A percentile compares a stretch with the other conserved stretches of the same genome.
Conservation (phyloP, 1,140 invertebrate genomes). For the Muscidifurax raptorellus region DNA sequence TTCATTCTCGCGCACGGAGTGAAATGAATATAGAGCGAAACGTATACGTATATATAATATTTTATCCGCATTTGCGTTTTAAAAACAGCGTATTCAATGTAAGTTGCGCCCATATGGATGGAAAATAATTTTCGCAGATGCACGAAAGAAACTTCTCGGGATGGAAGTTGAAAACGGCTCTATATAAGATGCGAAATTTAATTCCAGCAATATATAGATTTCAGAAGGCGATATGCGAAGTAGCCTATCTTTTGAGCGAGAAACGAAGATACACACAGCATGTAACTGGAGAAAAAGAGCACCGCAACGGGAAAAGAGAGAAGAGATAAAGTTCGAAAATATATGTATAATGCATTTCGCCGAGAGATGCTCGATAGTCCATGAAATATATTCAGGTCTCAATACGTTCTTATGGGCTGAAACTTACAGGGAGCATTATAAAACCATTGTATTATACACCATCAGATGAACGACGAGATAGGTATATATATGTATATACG, state of each 20-base stretch:
- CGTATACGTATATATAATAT: too few relatives aligned
- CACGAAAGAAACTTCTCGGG: not conserved
- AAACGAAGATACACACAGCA: not conserved
- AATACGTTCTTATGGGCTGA: slow-evolving; percentile 26
- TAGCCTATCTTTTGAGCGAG: slow-evolving; percentile 12
- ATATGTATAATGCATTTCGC: slow-evolving; percentile 43
- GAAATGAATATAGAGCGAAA: too few relatives aligned
- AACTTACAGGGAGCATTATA: slow-evolving; percentile 43
- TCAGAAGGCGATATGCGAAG: slow-evolving; percentile 3
- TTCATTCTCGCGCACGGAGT: too few relatives aligned
- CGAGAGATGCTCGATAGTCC: slow-evolving; percentile 37
- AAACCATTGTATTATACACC: slow-evolving; percentile 44
- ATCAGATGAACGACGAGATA: slow-evolving; percentile 20
- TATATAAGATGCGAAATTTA: slow-evolving; percentile 18
- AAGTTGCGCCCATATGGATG: not conserved
- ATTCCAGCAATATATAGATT: slow-evolving; percentile 26
- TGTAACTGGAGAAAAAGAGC: not conserved
- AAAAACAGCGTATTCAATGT: too few relatives aligned
- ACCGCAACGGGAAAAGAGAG: not conserved
- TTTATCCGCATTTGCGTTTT: too few relatives aligned
- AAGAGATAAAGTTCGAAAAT: slow-evolving; percentile 36
- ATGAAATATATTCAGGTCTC: slow-evolving; percentile 47
- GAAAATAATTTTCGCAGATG: not conserved
- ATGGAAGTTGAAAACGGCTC: not conserved
- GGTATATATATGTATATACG: slow-evolving; percentile 3